Evolutionary conservation across 2,888 invertebrate genomes (phyloP), one percentile per base, ranked within the genome.

Genomic region (Euphydryas editha): DNA sequence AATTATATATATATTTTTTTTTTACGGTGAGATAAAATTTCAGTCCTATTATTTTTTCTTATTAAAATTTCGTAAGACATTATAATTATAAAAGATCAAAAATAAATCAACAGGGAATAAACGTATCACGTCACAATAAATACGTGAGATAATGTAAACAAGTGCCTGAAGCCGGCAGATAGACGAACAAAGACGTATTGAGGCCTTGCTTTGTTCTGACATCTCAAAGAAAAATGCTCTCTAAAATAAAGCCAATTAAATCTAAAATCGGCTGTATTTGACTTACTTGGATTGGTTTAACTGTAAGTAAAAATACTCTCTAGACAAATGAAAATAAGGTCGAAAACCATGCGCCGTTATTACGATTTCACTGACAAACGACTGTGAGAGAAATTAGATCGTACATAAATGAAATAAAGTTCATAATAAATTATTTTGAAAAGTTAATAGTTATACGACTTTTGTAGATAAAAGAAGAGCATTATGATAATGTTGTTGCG

Each of bases 131-230:
- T 51, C 49, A 51, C 49, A 51, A 51, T 51, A 51, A 51, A 51
- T 51, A 51, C 49, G 15, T 24, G 24, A 51, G 49, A 51, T 51
- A 51, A n/a, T 39, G 37, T 55, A 59, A 54, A 65, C 62, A 62
- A 56, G 17, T 20, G 55, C 42, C 55, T 62, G 62, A 21, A 42
- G 46, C 46, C 18, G 21, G 42, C 30, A 44, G 54, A 55, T 46
- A 54, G 46, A 47, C 55, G 46, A 62, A 51, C 49, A 51, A 51
- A 51, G 49, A 51, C 49, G 49, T 51, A 51, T 51, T 51, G 49
- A 51, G 13, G 49, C 49, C 1, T 15, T 51, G 49, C 24, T 51
- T 51, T 24, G 49, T 51, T 15, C 15, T 51, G 1, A 51, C 15
- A 15, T 20, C 15, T 24, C n/a, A 51, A 24, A 15, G 49, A 15